Base-by-base conservation (phyloP, 2,888 invertebrate species). In the Halictus quadricinctus region DNA sequence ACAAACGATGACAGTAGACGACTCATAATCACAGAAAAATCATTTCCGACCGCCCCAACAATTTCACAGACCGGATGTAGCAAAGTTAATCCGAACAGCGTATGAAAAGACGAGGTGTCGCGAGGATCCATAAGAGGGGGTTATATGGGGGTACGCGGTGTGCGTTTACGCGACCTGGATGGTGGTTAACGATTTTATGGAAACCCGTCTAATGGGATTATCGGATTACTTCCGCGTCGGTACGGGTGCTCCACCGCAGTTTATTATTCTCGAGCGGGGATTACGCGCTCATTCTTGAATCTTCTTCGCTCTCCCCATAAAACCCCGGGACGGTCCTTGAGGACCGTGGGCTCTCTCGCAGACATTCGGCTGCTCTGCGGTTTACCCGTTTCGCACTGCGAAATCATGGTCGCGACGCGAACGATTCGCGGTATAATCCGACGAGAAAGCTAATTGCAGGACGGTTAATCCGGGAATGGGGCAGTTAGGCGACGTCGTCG, bases 101-200 rank as follows among this genome's bases (percentile, higher is more conserved):
- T 48, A 25, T 72, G 72, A 41, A 50, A 72, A 72, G 76, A 72
- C 18, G 83, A 72, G 25, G 25, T 25, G 25, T 25, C 60, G 15
- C 25, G 25, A 1, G 60, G 25, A 60, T 60, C 60, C 29, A 15
- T 29, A 10, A 60, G 60, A 60, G 15, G 25, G 60, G 60, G 25
- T 60, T 25, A 60, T 25, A 13, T 25, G 25, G 60, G 60, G 60
- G 25, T 15, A 25, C 13, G 60, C 6, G 77, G 72, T 36, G 78
- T 75, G 72, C 80, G 86, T 87, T 86, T 76, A 79, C 72, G 83
- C 54, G 80, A 76, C 36, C 76, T 54, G 81, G 78, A 74, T 74
- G 81, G 83, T 80, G 87, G 85, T 87, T 90, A 90, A 90, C 89
- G 90, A 90, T 90, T 90, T 90, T 89, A 90, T 89, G 90, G 89